Conservation (phyloP, 2,888 invertebrate genomes). For the Tenthredo distinguenda region DNA sequence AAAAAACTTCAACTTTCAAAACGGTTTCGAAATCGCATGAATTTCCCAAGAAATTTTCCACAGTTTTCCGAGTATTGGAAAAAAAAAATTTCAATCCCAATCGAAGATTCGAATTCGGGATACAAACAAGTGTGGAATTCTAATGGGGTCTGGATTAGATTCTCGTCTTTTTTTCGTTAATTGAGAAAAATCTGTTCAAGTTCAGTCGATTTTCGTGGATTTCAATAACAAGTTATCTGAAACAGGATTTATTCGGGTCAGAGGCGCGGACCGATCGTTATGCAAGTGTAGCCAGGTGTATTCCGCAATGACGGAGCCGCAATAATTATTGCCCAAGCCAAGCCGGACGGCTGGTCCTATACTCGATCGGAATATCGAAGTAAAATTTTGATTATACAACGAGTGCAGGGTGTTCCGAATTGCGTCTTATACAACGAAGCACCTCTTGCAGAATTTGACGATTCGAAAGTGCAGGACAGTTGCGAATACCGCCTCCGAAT, state of each 20-base stretch:
- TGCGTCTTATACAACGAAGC: not conserved
- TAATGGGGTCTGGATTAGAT: no score
- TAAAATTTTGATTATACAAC: not conserved
- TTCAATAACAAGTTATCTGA: not conserved
- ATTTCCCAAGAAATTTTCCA: not conserved
- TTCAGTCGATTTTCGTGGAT: not conserved
- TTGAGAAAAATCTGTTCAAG: not conserved
- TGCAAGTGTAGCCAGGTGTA: not conserved
- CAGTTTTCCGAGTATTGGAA: not conserved
- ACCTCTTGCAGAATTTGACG: not conserved
- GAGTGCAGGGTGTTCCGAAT: not conserved
- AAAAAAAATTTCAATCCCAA: not conserved
- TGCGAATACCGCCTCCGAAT: not conserved
- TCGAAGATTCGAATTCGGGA: not conserved
- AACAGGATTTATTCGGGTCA: conserved; percentile 8
- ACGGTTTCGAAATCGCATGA: no score
- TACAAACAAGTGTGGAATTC: not conserved
- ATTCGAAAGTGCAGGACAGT: not conserved
- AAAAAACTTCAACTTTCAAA: no score
- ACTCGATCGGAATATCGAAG: not conserved
- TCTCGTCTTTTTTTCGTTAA: not conserved
- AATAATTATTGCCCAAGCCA: not conserved
- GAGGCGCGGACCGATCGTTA: not conserved
- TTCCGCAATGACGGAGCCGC: not conserved
- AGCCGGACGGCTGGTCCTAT: not conserved